A percentile compares a stretch with the other conserved stretches of the same genome.
phyloP scores from a whole-genome alignment of 2,113 vertebrate species.

The Paramormyrops kingsleyae region DNA sequence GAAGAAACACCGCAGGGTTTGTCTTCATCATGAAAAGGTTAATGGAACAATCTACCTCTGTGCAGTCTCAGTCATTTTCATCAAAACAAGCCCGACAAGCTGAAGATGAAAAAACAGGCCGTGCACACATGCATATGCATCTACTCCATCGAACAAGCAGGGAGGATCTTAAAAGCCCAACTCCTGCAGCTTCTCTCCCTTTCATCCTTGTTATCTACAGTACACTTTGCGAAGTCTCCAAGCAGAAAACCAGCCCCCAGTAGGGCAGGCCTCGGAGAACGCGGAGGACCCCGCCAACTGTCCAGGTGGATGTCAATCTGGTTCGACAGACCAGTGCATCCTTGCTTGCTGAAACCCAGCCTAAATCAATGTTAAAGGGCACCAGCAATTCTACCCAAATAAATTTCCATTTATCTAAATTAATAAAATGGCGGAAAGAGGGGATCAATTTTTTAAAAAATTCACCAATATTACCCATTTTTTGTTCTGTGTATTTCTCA shows the following conservation, averaged over 20 bases:
- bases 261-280: not conserved
- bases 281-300: too few relatives aligned
- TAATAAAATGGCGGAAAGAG: not conserved
- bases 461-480: not conserved
- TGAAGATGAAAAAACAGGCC: not conserved
- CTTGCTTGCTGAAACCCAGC: not conserved
- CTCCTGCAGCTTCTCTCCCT: not conserved
- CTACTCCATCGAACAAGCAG: not conserved
- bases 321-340: not conserved
- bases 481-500: not conserved
- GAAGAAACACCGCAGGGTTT: not conserved
- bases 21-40: constrained; percentile 1
- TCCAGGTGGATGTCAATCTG: not conserved
- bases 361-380: not conserved
- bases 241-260: not conserved
- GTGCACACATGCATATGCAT: not conserved
- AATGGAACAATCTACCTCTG: not conserved
- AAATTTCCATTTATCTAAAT: not conserved
- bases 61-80: constrained; percentile 8
- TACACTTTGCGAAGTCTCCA: not conserved
- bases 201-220: constrained; percentile 15
- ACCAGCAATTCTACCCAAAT: not conserved
- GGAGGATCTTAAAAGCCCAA: not conserved
- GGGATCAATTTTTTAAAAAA: not conserved
- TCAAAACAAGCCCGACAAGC: not conserved